phyloP scores from a whole-genome alignment of 2,888 invertebrate species.

The Phania funesta region DNA sequence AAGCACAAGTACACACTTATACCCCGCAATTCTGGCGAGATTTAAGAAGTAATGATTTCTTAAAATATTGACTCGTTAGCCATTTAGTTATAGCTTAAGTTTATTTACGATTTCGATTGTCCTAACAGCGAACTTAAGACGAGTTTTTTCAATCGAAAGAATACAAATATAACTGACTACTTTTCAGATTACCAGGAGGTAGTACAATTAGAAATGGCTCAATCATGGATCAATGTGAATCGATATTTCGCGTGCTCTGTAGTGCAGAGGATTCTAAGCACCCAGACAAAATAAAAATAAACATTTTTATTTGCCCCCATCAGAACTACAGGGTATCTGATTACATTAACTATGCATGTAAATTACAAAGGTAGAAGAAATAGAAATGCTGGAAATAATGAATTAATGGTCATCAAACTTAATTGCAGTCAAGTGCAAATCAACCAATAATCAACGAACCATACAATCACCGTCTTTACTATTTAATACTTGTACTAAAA shows the following conservation, averaged over 20 bases:
- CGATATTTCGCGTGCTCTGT: no score
- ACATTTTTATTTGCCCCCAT: background rate
- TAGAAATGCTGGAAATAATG: slow-evolving; percentile 62
- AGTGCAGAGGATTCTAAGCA: no score
- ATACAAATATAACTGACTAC: no score
- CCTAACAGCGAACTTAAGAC: no score
- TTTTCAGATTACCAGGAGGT: no score
- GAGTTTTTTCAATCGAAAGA: no score
- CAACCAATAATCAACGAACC: slow-evolving; percentile 59
- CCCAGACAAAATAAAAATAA: background rate
- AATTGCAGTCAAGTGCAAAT: slow-evolving; percentile 71
- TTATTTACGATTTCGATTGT: no score
- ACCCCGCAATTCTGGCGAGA: background rate
- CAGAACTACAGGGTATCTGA: slow-evolving; percentile 16
- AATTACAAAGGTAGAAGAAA: slow-evolving; percentile 36
- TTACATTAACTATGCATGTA: slow-evolving; percentile 1
- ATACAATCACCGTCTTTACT: slow-evolving; percentile 55
- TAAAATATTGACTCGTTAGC: no score
- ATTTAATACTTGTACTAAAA: slow-evolving; percentile 42
- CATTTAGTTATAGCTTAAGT: no score
- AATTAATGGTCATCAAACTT: slow-evolving; percentile 70
- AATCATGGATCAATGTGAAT: no score
- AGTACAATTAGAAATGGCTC: no score
- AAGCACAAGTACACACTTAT: background rate
- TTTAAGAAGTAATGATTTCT: background rate